A percentile compares a stretch with the other conserved stretches of the same genome.
Evolutionary conservation across 2,113 vertebrate genomes (phyloP).

Genomic region (Mellivora capensis): DNA sequence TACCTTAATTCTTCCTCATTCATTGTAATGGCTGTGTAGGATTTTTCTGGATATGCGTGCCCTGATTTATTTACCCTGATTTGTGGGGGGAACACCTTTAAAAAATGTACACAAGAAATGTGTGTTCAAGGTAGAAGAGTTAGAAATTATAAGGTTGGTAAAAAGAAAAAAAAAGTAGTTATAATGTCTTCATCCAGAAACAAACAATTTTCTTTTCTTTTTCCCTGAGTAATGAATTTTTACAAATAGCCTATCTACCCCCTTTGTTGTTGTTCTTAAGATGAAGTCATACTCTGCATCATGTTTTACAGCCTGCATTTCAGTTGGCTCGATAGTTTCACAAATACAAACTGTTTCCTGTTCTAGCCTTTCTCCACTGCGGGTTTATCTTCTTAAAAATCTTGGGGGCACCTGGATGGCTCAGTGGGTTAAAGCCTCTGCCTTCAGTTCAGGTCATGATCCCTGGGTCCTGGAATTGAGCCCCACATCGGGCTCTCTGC

Average conservation of each 20-base stretch:
- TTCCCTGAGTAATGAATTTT: not conserved
- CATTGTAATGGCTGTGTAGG: not conserved
- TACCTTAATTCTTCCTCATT: constrained; percentile 1
- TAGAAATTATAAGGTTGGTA: not conserved
- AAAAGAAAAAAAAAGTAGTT: not conserved
- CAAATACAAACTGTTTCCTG: not conserved
- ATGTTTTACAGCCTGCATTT: not conserved
- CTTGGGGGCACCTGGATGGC: too few species aligned
- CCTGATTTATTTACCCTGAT: not conserved
- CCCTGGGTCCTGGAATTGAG: too few species aligned
- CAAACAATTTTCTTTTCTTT: not conserved
- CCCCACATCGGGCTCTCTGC: too few species aligned
- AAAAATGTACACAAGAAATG: not conserved
- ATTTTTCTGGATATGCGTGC: not conserved
- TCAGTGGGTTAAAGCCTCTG: too few species aligned
- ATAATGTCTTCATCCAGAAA: not conserved
- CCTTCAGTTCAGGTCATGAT: too few species aligned
- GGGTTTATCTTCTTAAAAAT: not conserved
- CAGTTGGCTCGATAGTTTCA: not conserved
- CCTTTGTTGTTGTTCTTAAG: not conserved
- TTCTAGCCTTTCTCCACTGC: not conserved
- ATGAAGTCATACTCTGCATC: not conserved
- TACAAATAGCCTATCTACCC: not conserved
- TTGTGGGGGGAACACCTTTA: not conserved
- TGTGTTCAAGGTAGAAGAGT: not conserved